Conservation (phyloP, 92 coral and sea anemone genomes). For the Anthopleura xanthogrammica region DNA sequence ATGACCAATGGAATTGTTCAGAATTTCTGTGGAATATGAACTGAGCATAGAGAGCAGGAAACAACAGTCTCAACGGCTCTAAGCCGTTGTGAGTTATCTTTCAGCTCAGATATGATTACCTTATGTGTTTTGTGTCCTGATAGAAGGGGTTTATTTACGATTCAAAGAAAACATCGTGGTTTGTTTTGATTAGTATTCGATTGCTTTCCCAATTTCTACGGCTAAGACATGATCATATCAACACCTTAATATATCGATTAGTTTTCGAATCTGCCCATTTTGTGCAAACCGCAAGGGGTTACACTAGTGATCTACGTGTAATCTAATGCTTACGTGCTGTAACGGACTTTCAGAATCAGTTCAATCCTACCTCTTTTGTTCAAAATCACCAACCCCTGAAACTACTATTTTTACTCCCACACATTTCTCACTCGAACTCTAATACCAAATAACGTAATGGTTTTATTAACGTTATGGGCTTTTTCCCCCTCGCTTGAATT, state of each 20-base stretch:
- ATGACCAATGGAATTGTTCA: not conserved
- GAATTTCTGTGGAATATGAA: not conserved
- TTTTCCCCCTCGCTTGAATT: not conserved
- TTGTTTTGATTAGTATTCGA: constrained; percentile 14
- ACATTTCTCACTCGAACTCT: not conserved
- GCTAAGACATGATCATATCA: constrained; percentile 18
- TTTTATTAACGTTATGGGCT: not conserved
- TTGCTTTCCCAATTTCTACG: constrained; percentile 7
- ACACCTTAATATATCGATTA: constrained; percentile 32
- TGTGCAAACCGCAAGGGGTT: constrained; percentile 33
- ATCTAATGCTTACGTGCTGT: constrained; percentile 4
- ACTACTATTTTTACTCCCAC: not conserved
- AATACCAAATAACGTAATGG: not conserved
- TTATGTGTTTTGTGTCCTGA: constrained; percentile 17
- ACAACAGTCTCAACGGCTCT: constrained; percentile 5
- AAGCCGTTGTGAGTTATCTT: constrained; percentile 20
- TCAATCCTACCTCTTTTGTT: constrained; percentile 11
- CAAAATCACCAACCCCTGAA: constrained; percentile 9
- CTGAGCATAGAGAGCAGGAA: constrained; percentile 1
- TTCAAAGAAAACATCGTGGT: constrained; percentile 5
- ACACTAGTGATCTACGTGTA: not conserved
- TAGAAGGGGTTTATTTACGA: constrained; percentile 17
- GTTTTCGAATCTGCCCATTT: constrained; percentile 29
- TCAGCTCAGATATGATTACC: constrained; percentile 21
- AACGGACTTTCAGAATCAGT: constrained; percentile 13